Evolutionary conservation across 2,797 vertebrate genomes (phyloP).

Genomic region (Cuculus canorus): DNA sequence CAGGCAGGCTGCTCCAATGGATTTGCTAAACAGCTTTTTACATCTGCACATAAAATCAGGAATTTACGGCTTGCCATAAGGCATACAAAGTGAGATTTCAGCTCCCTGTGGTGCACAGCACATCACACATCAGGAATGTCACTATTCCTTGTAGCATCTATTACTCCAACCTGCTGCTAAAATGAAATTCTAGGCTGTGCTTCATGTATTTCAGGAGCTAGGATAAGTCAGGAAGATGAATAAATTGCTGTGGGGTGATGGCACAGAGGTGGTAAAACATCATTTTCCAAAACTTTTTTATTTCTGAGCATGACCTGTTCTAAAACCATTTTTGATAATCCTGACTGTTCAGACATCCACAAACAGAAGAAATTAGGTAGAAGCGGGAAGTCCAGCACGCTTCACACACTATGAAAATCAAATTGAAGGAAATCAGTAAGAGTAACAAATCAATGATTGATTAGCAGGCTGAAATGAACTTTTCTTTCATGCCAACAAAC

Average conservation of each 20-base stretch:
- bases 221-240: conserved; percentile 11
- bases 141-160: conserved; percentile 48
- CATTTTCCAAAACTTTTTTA: not conserved
- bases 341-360: not conserved
- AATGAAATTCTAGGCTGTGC: conserved; percentile 49
- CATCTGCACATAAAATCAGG: conserved; percentile 54
- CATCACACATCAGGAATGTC: conserved; percentile 53
- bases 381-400: not conserved
- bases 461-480: not conserved
- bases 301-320: not conserved
- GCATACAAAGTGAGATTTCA: conserved; percentile 54
- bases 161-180: conserved; percentile 64
- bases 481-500: not conserved
- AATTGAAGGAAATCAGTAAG: not conserved
- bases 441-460: not conserved
- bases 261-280: conserved; percentile 10
- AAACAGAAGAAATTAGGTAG: not conserved
- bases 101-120: conserved; percentile 50
- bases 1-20: conserved; percentile 48
- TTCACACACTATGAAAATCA: not conserved
- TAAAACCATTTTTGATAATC: not conserved
- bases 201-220: conserved; percentile 29
- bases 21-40: conserved; percentile 66
- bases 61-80: conserved; percentile 63
- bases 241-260: conserved; percentile 4